Evolutionary conservation across 2,888 invertebrate species (phyloP).

Genomic region (Ariolimax columbianus): DNA sequence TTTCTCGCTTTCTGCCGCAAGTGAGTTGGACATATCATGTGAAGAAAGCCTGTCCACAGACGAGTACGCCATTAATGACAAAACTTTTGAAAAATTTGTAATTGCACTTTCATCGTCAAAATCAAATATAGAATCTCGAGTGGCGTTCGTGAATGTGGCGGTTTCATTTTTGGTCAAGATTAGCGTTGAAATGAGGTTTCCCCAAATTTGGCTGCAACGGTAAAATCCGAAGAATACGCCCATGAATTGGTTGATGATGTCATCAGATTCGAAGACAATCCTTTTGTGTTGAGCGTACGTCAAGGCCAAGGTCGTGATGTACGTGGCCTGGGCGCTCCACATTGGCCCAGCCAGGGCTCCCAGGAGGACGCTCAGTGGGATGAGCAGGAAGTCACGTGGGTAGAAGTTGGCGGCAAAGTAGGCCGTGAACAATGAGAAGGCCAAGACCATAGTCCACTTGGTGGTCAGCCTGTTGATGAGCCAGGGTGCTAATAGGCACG

Average conservation of each 20-base stretch:
- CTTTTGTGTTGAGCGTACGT: constrained; percentile 72
- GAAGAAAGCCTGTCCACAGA: too few species aligned
- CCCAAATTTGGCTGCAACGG: constrained; percentile 76
- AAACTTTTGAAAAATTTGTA: constrained; percentile 9
- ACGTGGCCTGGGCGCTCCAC: constrained; percentile 76
- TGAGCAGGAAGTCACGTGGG: constrained; percentile 69
- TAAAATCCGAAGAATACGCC: constrained; percentile 75
- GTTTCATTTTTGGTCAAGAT: constrained; percentile 63
- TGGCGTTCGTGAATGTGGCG: not conserved
- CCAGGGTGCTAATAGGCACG: constrained; percentile 75
- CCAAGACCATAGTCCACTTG: constrained; percentile 75
- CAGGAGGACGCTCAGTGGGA: constrained; percentile 69
- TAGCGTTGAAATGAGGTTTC: constrained; percentile 73
- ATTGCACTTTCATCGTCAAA: not conserved
- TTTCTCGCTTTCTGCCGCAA: not conserved
- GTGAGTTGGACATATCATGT: not conserved
- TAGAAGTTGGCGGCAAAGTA: constrained; percentile 75
- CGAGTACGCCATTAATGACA: not conserved
- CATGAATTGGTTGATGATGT: constrained; percentile 73
- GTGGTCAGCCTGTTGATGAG: constrained; percentile 72
- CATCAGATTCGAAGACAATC: constrained; percentile 63
- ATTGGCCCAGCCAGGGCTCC: constrained; percentile 74
- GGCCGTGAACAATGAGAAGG: constrained; percentile 69
- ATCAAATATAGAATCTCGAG: not conserved
- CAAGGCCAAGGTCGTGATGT: constrained; percentile 73